Percentiles rank a stretch among this genome's conserved stretches.
Evolutionary conservation across 1,140 invertebrate genomes (phyloP).

Genomic region (Dufourea novaeangliae): DNA sequence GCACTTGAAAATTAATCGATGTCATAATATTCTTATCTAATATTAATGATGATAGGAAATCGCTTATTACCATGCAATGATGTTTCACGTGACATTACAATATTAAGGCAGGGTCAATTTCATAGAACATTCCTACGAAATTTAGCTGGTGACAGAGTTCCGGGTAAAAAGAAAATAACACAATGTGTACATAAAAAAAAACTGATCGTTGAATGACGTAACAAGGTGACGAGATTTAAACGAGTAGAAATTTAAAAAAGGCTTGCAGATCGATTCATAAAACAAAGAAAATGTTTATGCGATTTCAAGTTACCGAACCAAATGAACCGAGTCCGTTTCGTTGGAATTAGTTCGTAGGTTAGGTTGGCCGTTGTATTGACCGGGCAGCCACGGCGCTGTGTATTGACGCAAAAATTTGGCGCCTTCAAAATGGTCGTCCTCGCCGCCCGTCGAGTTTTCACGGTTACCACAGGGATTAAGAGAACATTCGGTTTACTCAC

Average conservation of each 20-base stretch:
- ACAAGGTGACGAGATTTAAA: neutral
- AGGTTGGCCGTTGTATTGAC: slow-evolving; percentile 66
- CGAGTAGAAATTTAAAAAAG: neutral
- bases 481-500: slow-evolving; percentile 55
- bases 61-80: neutral
- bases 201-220: neutral
- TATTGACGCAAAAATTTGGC: slow-evolving; percentile 74
- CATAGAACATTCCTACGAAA: neutral
- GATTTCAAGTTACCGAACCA: slow-evolving; percentile 33
- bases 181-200: neutral
- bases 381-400: slow-evolving; percentile 51
- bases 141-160: neutral
- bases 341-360: slow-evolving; percentile 62
- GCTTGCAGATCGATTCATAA: too few relatives aligned
- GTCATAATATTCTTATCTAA: neutral
- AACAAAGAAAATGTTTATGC: neutral
- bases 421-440: slow-evolving; percentile 72
- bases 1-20: neutral
- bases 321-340: slow-evolving; percentile 5
- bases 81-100: neutral
- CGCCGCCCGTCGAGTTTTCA: slow-evolving; percentile 19
- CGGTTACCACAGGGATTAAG: neutral
- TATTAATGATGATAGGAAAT: neutral
- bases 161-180: neutral
- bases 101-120: neutral